phyloP scores from a whole-genome alignment of 2,888 invertebrate genomes.

The Drosophila nr. fundita region DNA sequence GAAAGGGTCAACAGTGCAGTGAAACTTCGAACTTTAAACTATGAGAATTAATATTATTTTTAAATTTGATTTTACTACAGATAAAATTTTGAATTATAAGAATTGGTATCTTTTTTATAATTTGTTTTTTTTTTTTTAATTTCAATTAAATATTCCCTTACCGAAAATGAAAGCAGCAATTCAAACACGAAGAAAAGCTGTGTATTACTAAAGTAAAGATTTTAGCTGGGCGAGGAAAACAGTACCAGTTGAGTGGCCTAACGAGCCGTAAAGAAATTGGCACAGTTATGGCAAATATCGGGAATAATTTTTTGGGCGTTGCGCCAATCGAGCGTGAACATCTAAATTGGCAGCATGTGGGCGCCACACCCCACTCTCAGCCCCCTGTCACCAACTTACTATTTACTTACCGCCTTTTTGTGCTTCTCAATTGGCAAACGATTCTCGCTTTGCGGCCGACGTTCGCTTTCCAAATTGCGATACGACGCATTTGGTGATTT shows the following conservation, averaged over 20 bases:
- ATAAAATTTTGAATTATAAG: not conserved
- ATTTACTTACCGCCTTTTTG: slow-evolving; percentile 54
- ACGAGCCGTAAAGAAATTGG: slow-evolving; percentile 66
- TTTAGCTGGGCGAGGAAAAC: slow-evolving; percentile 24
- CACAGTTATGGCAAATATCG: slow-evolving; percentile 59
- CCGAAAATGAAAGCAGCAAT: slow-evolving; percentile 6
- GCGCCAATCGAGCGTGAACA: slow-evolving; percentile 65
- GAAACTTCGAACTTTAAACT: not conserved
- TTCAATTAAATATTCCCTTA: slow-evolving; percentile 2
- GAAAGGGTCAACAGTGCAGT: slow-evolving; percentile 10
- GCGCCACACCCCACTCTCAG: slow-evolving; percentile 7
- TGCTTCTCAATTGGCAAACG: slow-evolving; percentile 65
- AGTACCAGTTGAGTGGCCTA: slow-evolving; percentile 39
- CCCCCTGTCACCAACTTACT: not conserved
- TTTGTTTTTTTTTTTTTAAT: not conserved
- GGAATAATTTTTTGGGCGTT: slow-evolving; percentile 49
- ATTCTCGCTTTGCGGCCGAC: slow-evolving; percentile 73
- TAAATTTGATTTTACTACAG: not conserved
- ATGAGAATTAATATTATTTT: not conserved
- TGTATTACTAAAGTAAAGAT: slow-evolving; percentile 46
- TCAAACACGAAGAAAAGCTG: slow-evolving; percentile 39
- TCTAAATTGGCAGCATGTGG: slow-evolving; percentile 42
- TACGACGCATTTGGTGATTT: slow-evolving; percentile 72
- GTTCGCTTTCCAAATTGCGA: slow-evolving; percentile 60
- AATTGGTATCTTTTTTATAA: not conserved